These are phyloP conservation scores for Acronicta alni DNA, from an alignment of 2,888 invertebrate genomes.

Conservation along the genomic window DNA sequence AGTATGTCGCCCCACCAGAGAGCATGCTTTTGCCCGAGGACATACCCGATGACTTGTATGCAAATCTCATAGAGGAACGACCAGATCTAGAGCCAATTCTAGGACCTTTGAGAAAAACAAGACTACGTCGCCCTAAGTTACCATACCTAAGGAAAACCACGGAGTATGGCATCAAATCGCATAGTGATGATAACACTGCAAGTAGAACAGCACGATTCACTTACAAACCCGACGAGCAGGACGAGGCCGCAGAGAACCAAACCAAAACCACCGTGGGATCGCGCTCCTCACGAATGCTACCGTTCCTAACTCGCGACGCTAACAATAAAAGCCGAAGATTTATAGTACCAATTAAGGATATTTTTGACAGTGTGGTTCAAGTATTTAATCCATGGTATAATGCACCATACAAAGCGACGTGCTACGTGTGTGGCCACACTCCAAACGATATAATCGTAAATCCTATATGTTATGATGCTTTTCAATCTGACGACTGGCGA, in stretches of 20 bases:
- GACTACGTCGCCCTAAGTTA: background rate
- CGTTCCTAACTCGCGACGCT: background rate
- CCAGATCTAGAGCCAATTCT: background rate
- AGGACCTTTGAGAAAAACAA: background rate
- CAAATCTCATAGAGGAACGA: background rate
- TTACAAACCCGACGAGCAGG: background rate
- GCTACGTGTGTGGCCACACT: background rate
- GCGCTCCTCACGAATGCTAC: background rate
- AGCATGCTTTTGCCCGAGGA: background rate
- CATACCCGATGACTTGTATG: background rate
- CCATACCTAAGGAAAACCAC: background rate
- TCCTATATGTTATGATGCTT: background rate
- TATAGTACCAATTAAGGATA: too few relatives aligned
- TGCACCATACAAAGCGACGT: background rate
- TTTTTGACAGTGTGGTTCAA: too few relatives aligned
- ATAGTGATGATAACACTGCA: background rate
- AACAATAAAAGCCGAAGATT: background rate
- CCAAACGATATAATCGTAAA: background rate
- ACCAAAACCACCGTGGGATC: background rate
- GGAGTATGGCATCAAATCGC: background rate
- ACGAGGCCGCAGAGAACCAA: background rate
- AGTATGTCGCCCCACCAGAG: background rate
- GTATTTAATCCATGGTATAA: background rate
- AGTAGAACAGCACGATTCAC: background rate
- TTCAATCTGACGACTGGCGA: background rate